phyloP scores from a whole-genome alignment of 2,113 vertebrate genomes.

The Bufo bufo region DNA sequence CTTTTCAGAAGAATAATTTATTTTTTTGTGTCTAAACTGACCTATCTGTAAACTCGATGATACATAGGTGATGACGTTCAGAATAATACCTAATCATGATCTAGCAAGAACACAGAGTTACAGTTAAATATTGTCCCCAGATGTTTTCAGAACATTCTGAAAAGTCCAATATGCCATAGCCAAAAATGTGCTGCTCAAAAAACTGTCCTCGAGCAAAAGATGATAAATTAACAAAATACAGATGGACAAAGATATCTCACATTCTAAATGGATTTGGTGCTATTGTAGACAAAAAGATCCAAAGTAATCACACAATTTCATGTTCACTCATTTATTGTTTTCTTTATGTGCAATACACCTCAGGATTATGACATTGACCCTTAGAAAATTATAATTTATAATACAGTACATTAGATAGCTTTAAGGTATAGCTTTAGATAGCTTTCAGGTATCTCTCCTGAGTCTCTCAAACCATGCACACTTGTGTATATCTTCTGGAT shows the following conservation, averaged over 20 bases:
- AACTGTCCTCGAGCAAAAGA: constrained; percentile 14
- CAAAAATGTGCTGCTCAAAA: constrained; percentile 27
- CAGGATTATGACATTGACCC: background rate
- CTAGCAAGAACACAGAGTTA: background rate
- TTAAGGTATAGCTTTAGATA: too few relatives aligned
- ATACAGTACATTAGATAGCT: too few relatives aligned
- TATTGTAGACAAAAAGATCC: background rate
- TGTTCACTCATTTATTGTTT: background rate
- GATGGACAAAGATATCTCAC: constrained; percentile 1
- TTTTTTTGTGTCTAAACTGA: too few relatives aligned
- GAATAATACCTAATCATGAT: background rate
- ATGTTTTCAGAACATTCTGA: constrained; percentile 16
- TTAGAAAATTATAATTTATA: background rate
- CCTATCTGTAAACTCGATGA: background rate
- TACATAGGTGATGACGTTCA: constrained; percentile 8
- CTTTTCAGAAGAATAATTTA: too few relatives aligned
- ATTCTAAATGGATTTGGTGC: background rate
- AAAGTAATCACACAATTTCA: background rate
- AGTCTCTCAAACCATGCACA: too few relatives aligned
- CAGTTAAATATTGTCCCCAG: constrained; percentile 13
- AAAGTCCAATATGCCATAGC: constrained; percentile 16
- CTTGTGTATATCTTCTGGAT: too few relatives aligned
- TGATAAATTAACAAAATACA: constrained; percentile 30
- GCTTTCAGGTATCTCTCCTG: too few relatives aligned
- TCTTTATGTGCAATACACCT: background rate